Evolutionary conservation across 2,888 invertebrate genomes (phyloP).

Genomic region (Tholera decimalis): DNA sequence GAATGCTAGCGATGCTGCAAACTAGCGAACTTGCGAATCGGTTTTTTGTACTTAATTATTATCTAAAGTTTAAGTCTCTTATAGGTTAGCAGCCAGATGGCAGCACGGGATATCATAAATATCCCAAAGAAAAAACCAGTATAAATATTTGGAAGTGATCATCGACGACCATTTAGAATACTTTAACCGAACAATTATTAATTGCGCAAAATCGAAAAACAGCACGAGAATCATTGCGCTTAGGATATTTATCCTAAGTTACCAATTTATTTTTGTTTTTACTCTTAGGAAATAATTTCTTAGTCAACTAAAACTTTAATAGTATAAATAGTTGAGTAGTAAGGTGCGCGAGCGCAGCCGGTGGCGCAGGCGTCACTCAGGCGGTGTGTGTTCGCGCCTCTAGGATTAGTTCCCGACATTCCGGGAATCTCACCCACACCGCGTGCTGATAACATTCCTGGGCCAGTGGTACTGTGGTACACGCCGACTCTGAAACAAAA

Average conservation of each 20-base stretch:
- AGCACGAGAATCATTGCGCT: background rate
- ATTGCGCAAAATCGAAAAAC: background rate
- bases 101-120: background rate
- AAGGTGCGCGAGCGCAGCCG: conserved; percentile 40
- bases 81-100: background rate
- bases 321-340: conserved; percentile 14
- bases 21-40: conserved; percentile 5
- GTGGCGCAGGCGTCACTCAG: conserved; percentile 58
- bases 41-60: too few species aligned
- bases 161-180: background rate
- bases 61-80: background rate
- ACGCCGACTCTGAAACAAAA: conserved; percentile 45
- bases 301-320: conserved; percentile 11
- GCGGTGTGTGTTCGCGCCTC: conserved; percentile 68
- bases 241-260: too few species aligned
- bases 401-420: conserved; percentile 70
- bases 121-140: background rate
- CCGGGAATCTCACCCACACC: conserved; percentile 65
- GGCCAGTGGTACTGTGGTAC: conserved; percentile 15
- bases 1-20: conserved; percentile 4
- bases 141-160: background rate
- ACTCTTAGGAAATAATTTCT: background rate
- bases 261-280: background rate
- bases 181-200: background rate
- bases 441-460: conserved; percentile 67